Base-by-base conservation (phyloP, 2,888 invertebrate genomes). In the Hemistola chrysoprasaria region DNA sequence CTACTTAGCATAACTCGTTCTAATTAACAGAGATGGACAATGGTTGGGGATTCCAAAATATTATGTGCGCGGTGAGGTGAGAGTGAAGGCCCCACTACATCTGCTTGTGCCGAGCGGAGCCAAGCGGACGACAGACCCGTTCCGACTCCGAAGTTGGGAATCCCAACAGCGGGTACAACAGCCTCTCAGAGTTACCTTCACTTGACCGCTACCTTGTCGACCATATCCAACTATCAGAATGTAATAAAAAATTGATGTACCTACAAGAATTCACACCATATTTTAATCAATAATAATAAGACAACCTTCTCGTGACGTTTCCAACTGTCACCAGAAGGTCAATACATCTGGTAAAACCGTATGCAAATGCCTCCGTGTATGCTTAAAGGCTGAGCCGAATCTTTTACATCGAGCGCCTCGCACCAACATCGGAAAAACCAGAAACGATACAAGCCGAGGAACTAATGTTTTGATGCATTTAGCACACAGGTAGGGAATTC, bases 281-380 rank as follows among this genome's bases (percentile, higher is more conserved):
- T 27, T 31, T 9, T 22, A n/a, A 22, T 36, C 9, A 11, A 8
- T 41, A 39, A 39, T 38, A 45, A 53, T 48, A 57, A 62, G 47
- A 54, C 39, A 47, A n/a, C n/a, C n/a, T n/a, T n/a, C n/a, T n/a
- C n/a, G n/a, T n/a, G n/a, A n/a, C n/a, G 54, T 58, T 47, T 50
- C 47, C 45, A 36, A 64, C 57, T 55, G 57, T 57, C 55, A 51
- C 37, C 44, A 43, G 55, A 61, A 67, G 65, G 56, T 65, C 56
- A 49, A 53, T 42, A 47, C 52, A 62, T 56, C 62, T 64, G 70
- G 71, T 71, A 78, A 79, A 78, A 54, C 73, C 73, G 53, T 71
- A 77, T 72, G 71, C 62, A 67, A 75, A 78, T 72, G 47, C 33
- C 35, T 24, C 21, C 26, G 11, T 11, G 33, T 46, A 40, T 53